Conservation (phyloP, 2,888 invertebrate species). For the Epicampocera succincta region DNA sequence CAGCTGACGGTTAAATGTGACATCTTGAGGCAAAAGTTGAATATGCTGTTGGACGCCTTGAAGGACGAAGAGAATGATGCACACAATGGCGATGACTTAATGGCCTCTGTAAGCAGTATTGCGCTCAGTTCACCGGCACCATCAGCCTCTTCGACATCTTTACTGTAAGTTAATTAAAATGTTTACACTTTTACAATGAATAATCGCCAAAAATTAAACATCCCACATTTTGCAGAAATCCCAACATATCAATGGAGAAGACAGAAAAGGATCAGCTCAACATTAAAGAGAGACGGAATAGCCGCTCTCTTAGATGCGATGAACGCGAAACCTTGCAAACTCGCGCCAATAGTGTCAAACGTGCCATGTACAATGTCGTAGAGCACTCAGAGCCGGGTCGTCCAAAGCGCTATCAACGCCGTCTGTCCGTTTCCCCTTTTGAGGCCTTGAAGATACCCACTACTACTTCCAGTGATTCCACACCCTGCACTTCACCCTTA, state of each 20-base stretch:
- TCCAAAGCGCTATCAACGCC: slow-evolving; percentile 83
- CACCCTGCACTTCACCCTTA: slow-evolving; percentile 79
- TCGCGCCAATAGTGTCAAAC: slow-evolving; percentile 91
- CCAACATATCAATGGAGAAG: slow-evolving; percentile 82
- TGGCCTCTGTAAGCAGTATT: slow-evolving; percentile 77
- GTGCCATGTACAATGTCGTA: slow-evolving; percentile 90
- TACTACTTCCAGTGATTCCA: slow-evolving; percentile 77
- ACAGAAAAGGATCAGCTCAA: slow-evolving; percentile 83
- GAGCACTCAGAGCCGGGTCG: slow-evolving; percentile 87
- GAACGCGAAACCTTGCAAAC: slow-evolving; percentile 84
- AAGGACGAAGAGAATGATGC: slow-evolving; percentile 85
- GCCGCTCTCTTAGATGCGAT: slow-evolving; percentile 81
- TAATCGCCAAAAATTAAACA: too few relatives aligned
- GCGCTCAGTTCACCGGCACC: slow-evolving; percentile 68
- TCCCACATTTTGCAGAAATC: slow-evolving; percentile 72
- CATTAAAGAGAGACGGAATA: slow-evolving; percentile 80
- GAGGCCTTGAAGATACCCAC: slow-evolving; percentile 79
- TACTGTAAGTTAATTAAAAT: slow-evolving; percentile 63
- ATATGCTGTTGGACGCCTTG: slow-evolving; percentile 87
- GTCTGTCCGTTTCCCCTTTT: slow-evolving; percentile 80
- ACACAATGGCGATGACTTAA: slow-evolving; percentile 79
- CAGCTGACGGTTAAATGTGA: slow-evolving; percentile 87
- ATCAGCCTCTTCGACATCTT: slow-evolving; percentile 69
- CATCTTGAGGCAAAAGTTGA: slow-evolving; percentile 88
- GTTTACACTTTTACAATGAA: not conserved